Conservation (phyloP, 2,113 vertebrate species). For the Nesoenas mayeri region DNA sequence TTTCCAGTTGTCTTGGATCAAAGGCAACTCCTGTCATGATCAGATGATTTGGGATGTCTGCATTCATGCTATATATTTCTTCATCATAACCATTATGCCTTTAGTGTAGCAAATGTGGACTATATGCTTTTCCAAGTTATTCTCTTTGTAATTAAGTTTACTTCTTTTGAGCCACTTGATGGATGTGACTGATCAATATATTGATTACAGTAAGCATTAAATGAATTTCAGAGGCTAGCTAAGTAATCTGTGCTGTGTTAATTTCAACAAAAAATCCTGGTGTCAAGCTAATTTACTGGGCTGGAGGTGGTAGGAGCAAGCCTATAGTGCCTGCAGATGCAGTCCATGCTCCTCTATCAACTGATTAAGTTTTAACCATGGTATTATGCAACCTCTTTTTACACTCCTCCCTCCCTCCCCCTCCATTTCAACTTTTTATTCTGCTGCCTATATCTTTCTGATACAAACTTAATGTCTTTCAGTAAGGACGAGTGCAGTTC, state of each 20-base stretch:
- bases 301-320: background rate
- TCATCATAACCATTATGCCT: background rate
- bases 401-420: accelerated
- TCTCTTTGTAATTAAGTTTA: background rate
- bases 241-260: background rate
- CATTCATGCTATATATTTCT: background rate
- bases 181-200: background rate
- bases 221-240: background rate
- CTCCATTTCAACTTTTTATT: background rate
- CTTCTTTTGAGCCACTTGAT: background rate
- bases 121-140: background rate
- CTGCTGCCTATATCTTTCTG: background rate
- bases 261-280: background rate
- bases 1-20: background rate
- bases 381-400: background rate
- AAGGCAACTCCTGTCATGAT: background rate
- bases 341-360: background rate
- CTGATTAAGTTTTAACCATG: background rate
- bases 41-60: background rate
- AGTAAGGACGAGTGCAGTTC: background rate
- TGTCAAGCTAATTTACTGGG: background rate
- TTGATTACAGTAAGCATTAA: background rate
- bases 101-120: background rate
- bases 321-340: background rate
- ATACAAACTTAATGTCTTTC: background rate